phyloP scores from a whole-genome alignment of 2,888 invertebrate species.

The Sinodicranocentrus sp. region DNA sequence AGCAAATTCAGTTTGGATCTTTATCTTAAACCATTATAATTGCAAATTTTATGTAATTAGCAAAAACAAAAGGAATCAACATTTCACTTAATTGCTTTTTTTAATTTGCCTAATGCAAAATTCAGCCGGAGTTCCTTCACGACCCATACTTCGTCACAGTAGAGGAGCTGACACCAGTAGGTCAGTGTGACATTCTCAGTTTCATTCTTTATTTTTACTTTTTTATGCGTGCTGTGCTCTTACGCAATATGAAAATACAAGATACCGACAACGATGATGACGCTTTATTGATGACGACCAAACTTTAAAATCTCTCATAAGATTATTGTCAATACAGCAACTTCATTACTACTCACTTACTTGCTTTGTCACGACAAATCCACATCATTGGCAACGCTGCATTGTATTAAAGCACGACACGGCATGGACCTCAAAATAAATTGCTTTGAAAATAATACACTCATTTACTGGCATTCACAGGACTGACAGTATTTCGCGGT shows the following conservation, averaged over 20 bases:
- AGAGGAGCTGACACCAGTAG: slow-evolving; percentile 88
- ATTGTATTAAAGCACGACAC: slow-evolving; percentile 52
- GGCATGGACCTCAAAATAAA: slow-evolving; percentile 59
- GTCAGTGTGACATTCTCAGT: slow-evolving; percentile 79
- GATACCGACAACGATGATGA: not conserved
- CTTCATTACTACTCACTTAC: not conserved
- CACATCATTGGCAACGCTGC: slow-evolving; percentile 41
- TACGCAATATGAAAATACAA: slow-evolving; percentile 9
- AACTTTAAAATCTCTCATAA: too few relatives aligned
- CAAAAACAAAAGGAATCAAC: slow-evolving; percentile 18
- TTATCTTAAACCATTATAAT: too few relatives aligned
- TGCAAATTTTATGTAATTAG: slow-evolving; percentile 21
- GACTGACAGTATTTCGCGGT: slow-evolving; percentile 89
- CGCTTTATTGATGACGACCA: slow-evolving; percentile 4
- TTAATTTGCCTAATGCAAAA: slow-evolving; percentile 46
- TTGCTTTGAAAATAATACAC: slow-evolving; percentile 39
- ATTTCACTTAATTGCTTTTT: slow-evolving; percentile 34
- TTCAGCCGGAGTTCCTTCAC: slow-evolving; percentile 84
- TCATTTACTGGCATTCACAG: slow-evolving; percentile 78
- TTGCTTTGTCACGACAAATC: slow-evolving; percentile 61
- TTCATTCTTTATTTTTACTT: slow-evolving; percentile 26
- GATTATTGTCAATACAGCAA: too few relatives aligned
- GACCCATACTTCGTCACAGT: slow-evolving; percentile 89
- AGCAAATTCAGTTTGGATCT: too few relatives aligned
- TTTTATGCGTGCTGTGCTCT: slow-evolving; percentile 47